Evolutionary conservation across 1,140 invertebrate genomes (phyloP).

Genomic region (Magallana angulata): DNA sequence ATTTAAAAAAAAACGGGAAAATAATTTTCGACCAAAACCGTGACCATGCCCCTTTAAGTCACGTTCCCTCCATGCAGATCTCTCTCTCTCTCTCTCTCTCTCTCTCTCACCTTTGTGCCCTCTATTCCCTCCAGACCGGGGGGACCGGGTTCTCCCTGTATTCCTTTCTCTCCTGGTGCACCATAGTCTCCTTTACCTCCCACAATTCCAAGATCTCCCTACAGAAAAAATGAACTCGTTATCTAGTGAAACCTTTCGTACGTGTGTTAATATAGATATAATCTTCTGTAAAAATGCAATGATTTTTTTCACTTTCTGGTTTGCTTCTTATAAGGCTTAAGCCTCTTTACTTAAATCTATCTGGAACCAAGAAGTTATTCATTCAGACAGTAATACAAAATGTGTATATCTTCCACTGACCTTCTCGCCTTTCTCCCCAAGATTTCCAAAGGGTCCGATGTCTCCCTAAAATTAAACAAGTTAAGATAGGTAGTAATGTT

Average conservation of each 20-base stretch:
- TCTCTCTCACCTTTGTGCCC: slow-evolving; percentile 82
- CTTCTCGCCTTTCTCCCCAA: slow-evolving; percentile 86
- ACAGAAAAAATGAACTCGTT: neutral
- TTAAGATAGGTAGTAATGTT: neutral
- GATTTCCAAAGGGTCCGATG: slow-evolving; percentile 84
- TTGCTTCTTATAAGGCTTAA: no score
- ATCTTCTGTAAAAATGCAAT: no score
- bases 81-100: neutral
- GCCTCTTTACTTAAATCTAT: no score
- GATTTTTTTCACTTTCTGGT: no score
- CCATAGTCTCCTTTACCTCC: slow-evolving; percentile 90
- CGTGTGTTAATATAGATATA: no score
- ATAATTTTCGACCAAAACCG: no score
- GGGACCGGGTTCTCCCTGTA: slow-evolving; percentile 84
- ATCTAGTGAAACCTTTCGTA: no score
- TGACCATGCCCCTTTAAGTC: no score
- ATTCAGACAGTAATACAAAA: no score
- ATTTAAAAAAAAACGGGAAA: no score
- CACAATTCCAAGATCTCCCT: slow-evolving; percentile 83
- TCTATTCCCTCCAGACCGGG: slow-evolving; percentile 90
- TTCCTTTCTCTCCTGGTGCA: slow-evolving; percentile 87
- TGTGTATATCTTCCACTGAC: slow-evolving; percentile 74
- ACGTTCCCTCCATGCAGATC: no score
- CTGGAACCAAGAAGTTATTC: no score
- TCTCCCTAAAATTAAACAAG: slow-evolving; percentile 67